Evolutionary conservation across 2,888 invertebrate species (phyloP).

Genomic region (Stratiomys singularior): DNA sequence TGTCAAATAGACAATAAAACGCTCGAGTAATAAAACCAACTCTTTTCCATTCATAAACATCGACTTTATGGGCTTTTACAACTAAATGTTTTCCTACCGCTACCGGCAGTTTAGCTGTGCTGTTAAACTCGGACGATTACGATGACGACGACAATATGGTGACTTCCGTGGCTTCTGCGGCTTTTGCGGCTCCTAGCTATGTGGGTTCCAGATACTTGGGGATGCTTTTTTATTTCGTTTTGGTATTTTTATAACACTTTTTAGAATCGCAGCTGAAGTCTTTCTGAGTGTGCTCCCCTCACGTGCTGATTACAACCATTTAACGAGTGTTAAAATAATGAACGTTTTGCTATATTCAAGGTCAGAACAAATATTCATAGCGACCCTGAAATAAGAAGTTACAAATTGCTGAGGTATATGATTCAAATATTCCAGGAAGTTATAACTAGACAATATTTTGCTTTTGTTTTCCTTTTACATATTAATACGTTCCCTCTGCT

Average conservation of each 20-base stretch:
- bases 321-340: conserved; percentile 1
- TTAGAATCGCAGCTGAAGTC: background rate
- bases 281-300: background rate
- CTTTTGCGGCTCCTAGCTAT: too few relatives aligned
- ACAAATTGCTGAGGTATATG: too few relatives aligned
- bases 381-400: too few relatives aligned
- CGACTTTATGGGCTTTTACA: conserved; percentile 50
- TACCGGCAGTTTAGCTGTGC: conserved; percentile 18
- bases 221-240: conserved; percentile 29
- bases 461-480: too few relatives aligned
- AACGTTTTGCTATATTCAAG: background rate
- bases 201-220: conserved; percentile 1
- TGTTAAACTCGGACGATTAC: background rate
- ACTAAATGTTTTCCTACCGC: conserved; percentile 48
- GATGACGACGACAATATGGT: background rate
- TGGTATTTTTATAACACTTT: conserved; percentile 19
- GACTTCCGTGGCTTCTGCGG: conserved; percentile 27
- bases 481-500: too few relatives aligned
- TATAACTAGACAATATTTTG: too few relatives aligned
- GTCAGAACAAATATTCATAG: background rate
- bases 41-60: conserved; percentile 52
- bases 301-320: background rate
- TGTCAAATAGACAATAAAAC: conserved; percentile 53
- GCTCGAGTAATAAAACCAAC: conserved; percentile 50
- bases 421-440: too few relatives aligned